Conservation (phyloP, 2,113 vertebrate genomes). For the Callorhinus ursinus region DNA sequence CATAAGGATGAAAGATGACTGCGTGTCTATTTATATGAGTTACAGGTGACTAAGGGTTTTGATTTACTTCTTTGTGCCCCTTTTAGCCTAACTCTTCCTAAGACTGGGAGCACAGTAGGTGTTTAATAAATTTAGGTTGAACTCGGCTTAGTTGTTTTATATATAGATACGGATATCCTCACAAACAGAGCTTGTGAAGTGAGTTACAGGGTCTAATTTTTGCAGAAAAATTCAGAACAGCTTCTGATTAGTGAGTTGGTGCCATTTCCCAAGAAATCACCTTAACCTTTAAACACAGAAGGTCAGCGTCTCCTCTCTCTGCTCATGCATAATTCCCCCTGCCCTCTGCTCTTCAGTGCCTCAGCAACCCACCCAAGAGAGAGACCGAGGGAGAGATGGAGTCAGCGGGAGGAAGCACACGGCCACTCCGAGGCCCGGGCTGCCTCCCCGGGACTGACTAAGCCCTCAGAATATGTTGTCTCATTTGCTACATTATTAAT, state of each 20-base stretch:
- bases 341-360: constrained; percentile 72
- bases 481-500: constrained; percentile 81
- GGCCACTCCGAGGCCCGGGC: background rate
- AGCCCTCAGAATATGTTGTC: constrained; percentile 68
- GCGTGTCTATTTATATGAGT: background rate
- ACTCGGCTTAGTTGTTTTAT: background rate
- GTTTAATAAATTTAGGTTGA: background rate
- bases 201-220: constrained; percentile 71
- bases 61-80: background rate
- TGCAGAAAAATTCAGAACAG: constrained; percentile 81
- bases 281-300: constrained; percentile 83
- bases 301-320: constrained; percentile 74
- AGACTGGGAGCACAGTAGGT: background rate
- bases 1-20: background rate
- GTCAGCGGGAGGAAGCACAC: background rate
- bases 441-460: constrained; percentile 59
- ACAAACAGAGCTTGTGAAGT: constrained; percentile 48
- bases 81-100: background rate
- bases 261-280: constrained; percentile 80
- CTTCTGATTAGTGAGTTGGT: constrained; percentile 79
- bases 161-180: background rate
- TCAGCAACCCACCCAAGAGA: constrained; percentile 49
- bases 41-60: background rate
- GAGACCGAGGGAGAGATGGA: constrained; percentile 45
- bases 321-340: constrained; percentile 82